Conservation (phyloP, 2,888 invertebrate species). For the Eupeodes latifasciatus region DNA sequence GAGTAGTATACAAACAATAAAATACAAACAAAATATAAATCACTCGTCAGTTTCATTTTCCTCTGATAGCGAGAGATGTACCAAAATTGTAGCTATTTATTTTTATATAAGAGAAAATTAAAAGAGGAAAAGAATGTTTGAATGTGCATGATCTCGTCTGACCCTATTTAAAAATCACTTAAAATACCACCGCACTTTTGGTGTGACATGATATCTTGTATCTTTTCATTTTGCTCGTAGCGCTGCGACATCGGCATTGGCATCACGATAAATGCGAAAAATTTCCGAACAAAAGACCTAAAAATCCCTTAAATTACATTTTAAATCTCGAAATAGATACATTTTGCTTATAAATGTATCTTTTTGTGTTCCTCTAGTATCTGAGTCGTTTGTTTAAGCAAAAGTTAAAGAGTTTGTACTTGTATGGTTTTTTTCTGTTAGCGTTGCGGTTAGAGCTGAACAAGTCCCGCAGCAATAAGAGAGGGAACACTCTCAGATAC, state of each 20-base stretch:
- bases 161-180: constrained; percentile 80
- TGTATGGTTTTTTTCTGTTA: not conserved
- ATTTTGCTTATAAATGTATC: not conserved
- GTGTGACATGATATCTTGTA: constrained; percentile 77
- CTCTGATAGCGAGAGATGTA: too few relatives aligned
- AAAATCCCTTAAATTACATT: constrained; percentile 70
- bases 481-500: constrained; percentile 5
- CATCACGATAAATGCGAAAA: constrained; percentile 60
- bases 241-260: too few relatives aligned
- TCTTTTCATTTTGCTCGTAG: constrained; percentile 32
- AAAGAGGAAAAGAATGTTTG: constrained; percentile 35
- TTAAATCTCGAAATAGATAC: constrained; percentile 69
- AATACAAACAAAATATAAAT: constrained; percentile 42
- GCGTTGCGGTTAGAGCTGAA: not conserved
- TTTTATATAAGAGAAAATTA: not conserved
- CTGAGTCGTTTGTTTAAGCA: constrained; percentile 19
- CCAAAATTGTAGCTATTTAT: too few relatives aligned
- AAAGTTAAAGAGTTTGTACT: not conserved
- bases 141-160: constrained; percentile 75
- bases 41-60: constrained; percentile 45
- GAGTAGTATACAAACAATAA: not conserved
- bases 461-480: constrained; percentile 60
- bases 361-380: not conserved
- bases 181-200: constrained; percentile 82
- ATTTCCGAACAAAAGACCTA: constrained; percentile 72